phyloP scores from a whole-genome alignment of 2,113 vertebrate genomes.

The Nestor notabilis region DNA sequence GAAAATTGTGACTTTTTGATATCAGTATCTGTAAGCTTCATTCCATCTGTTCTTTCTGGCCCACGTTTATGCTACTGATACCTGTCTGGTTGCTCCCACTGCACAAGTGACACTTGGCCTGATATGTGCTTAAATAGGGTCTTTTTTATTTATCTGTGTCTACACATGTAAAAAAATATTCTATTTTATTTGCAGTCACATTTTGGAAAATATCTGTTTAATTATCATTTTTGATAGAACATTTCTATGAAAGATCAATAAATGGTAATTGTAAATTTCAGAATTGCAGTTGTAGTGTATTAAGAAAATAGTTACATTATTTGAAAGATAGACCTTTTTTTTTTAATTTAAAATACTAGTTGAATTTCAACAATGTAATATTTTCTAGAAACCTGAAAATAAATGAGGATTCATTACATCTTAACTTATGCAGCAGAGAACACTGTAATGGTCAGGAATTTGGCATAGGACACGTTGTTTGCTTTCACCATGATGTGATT shows the following conservation, averaged over 20 bases:
- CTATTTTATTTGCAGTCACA: neutral
- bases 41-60: constrained; percentile 17
- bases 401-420: neutral
- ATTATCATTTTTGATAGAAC: neutral
- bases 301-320: neutral
- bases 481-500: constrained; percentile 10
- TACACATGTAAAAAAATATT: neutral
- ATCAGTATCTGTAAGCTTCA: neutral
- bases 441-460: neutral
- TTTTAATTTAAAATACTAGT: neutral
- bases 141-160: neutral
- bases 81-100: neutral
- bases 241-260: neutral
- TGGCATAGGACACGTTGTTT: neutral
- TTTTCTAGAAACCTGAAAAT: neutral
- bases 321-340: neutral
- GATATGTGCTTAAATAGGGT: neutral
- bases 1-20: neutral
- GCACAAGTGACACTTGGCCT: neutral
- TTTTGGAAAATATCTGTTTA: neutral
- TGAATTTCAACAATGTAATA: neutral
- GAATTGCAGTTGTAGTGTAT: neutral
- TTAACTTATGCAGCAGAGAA: neutral
- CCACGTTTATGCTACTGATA: neutral
- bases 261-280: neutral